A percentile compares a stretch with the other conserved stretches of the same genome.
phyloP scores from a whole-genome alignment of 2,888 invertebrate species.

The Hipparchia sbordonii region DNA sequence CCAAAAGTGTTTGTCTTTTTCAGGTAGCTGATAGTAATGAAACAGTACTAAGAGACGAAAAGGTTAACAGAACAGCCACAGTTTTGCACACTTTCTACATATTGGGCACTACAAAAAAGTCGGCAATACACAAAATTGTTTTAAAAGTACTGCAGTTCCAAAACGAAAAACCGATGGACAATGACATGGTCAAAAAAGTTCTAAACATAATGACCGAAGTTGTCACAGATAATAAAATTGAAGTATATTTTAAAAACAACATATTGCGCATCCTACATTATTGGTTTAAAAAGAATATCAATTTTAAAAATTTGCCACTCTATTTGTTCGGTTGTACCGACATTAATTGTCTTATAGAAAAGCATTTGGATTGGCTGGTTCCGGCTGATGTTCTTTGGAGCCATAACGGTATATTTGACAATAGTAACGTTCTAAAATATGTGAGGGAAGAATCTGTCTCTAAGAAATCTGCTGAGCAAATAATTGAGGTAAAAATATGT shows the following conservation, averaged over 20 bases:
- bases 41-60: slow-evolving; percentile 81
- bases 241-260: slow-evolving; percentile 67
- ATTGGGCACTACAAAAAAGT: slow-evolving; percentile 77
- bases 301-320: slow-evolving; percentile 69
- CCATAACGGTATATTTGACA: slow-evolving; percentile 57
- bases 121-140: slow-evolving; percentile 79
- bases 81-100: slow-evolving; percentile 81
- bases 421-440: slow-evolving; percentile 55
- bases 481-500: slow-evolving; percentile 56
- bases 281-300: slow-evolving; percentile 72
- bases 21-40: slow-evolving; percentile 65
- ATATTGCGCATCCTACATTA: slow-evolving; percentile 73
- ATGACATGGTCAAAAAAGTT: slow-evolving; percentile 67
- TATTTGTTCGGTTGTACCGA: slow-evolving; percentile 63
- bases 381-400: slow-evolving; percentile 69
- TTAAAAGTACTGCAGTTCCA: slow-evolving; percentile 79
- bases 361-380: slow-evolving; percentile 74
- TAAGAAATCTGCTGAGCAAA: slow-evolving; percentile 46
- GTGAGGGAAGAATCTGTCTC: slow-evolving; percentile 43
- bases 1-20: slow-evolving; percentile 45
- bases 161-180: slow-evolving; percentile 75
- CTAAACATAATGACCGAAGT: slow-evolving; percentile 62
- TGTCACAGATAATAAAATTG: slow-evolving; percentile 51
- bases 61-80: slow-evolving; percentile 80
- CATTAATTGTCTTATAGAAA: slow-evolving; percentile 64